Evolutionary conservation across 1,140 invertebrate species (phyloP), one percentile per base, ranked within the genome.

Genomic region (Piezodorus guildinii): DNA sequence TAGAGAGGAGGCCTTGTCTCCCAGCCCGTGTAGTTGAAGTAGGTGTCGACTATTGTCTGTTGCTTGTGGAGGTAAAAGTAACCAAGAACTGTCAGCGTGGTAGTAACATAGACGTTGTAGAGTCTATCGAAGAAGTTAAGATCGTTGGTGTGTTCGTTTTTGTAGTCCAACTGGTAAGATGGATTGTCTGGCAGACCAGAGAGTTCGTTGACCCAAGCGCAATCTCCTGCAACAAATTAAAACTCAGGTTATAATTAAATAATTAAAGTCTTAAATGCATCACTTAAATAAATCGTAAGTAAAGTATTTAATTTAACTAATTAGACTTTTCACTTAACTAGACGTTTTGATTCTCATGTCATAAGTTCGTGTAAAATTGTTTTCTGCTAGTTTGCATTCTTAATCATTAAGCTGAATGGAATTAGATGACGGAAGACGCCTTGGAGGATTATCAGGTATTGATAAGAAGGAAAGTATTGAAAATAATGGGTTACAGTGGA

Each of bases 11-110:
- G 69, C 51, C 66, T 65, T 6, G 21, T 62, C 25, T 69, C 61
- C 15, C 58, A 68, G 21, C 67, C 69, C 43, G 51, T 54, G 56
- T 69, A 70, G n/a, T 61, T 68, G 34, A 71, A 65, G 54, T 68
- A 61, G 9, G 65, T 64, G n/a, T 66, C 51, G n/a, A 51, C 65
- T 10, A 58, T 5, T 34, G n/a, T 39, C 60, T 66, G 49, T 4
- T 60, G 12, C n/a, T 34, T 44, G 16, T 23, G 56, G 10, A 62
- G 25, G 10, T 54, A 59, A 2, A 63, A 15, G 14, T 52, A 58
- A 14, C 17, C 19, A 9, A 30, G 12, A 1, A 54, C 1, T 15
- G 59, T 21, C 1, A 43, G 58, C 21, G 39, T 34, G 1, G 34
- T 21, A 2, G 34, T 56, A 16, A 27, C 44, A 17, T 54, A 66